Percentiles rank a stretch among this genome's conserved stretches.
Conservation (phyloP, 2,113 vertebrate genomes). For the Seriola dumerili region DNA sequence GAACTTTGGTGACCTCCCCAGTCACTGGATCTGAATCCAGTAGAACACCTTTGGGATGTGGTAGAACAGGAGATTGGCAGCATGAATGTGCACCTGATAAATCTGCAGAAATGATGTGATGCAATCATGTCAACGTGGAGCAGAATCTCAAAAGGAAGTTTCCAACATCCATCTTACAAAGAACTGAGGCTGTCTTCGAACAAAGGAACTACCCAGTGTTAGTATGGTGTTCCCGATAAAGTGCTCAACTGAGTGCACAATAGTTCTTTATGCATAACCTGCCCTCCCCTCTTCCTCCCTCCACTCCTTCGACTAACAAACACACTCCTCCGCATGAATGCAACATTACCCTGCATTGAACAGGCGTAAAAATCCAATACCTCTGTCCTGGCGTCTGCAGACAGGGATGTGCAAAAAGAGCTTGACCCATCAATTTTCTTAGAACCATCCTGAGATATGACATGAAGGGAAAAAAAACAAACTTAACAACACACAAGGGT, state of each 20-base stretch:
- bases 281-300: not conserved
- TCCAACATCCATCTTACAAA: too few relatives aligned
- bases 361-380: slow-evolving; percentile 67
- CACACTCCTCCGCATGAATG: slow-evolving; percentile 54
- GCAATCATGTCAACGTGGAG: not conserved
- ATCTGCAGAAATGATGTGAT: not conserved
- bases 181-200: too few relatives aligned
- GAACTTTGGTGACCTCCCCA: not conserved
- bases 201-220: not conserved
- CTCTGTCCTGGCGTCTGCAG: slow-evolving; percentile 44
- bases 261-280: slow-evolving; percentile 17
- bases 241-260: not conserved
- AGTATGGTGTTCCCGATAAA: not conserved
- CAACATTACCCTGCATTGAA: slow-evolving; percentile 65
- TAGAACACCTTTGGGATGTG: not conserved
- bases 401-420: slow-evolving; percentile 61
- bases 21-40: not conserved
- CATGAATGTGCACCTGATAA: not conserved
- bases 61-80: not conserved
- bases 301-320: slow-evolving; percentile 16
- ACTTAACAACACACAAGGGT: slow-evolving; percentile 1
- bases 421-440: slow-evolving; percentile 68
- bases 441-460: slow-evolving; percentile 61
- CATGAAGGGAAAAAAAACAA: slow-evolving; percentile 2
- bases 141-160: not conserved